Percentiles rank a stretch among this genome's conserved stretches.
Conservation (phyloP, 2,113 vertebrate genomes). For the Dipodomys ordii region DNA sequence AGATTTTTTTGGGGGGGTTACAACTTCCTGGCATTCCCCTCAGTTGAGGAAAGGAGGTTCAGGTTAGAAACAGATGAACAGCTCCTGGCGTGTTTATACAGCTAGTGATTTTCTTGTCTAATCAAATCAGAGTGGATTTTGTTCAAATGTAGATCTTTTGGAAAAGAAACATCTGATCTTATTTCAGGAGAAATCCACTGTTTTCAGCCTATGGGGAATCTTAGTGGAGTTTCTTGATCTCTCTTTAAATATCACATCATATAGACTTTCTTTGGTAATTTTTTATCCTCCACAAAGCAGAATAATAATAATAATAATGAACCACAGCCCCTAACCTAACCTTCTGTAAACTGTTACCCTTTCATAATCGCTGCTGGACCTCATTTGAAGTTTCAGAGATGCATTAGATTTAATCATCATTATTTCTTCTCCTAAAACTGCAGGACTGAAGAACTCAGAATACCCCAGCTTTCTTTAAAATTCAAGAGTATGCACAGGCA, state of each 20-base stretch:
- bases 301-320: background rate
- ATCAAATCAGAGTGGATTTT: slow-evolving; percentile 75
- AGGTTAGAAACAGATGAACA: slow-evolving; percentile 71
- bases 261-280: slow-evolving; percentile 19
- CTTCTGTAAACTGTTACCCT: background rate
- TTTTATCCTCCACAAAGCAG: rapidly evolving
- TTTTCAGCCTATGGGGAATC: slow-evolving; percentile 21
- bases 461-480: slow-evolving; percentile 22
- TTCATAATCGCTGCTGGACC: background rate
- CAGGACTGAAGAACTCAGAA: background rate
- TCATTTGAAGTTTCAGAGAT: background rate
- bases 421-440: slow-evolving; percentile 3
- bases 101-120: slow-evolving; percentile 77
- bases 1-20: slow-evolving; percentile 28
- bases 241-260: slow-evolving; percentile 26
- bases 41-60: slow-evolving; percentile 72
- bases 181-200: slow-evolving; percentile 60
- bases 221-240: background rate
- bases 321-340: background rate
- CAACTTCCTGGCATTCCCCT: slow-evolving; percentile 71
- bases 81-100: slow-evolving; percentile 76
- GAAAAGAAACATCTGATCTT: slow-evolving; percentile 82
- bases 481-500: background rate
- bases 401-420: background rate
- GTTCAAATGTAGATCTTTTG: slow-evolving; percentile 67